phyloP scores from a whole-genome alignment of 2,797 vertebrate genomes.

The Dendrocincla tyrannina region DNA sequence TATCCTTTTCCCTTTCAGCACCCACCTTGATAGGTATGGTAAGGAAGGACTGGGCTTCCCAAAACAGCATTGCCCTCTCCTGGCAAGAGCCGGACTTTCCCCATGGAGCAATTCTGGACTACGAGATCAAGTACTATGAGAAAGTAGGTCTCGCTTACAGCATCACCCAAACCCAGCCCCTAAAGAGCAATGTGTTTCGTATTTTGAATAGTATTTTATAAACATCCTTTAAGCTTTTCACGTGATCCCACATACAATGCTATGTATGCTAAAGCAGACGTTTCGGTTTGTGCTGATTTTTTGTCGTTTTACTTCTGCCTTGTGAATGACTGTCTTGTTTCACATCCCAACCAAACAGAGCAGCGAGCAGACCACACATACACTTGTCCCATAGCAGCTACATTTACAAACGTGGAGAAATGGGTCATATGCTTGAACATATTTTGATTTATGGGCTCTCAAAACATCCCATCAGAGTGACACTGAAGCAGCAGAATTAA shows the following conservation, averaged over 20 bases:
- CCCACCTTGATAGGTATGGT: slow-evolving; percentile 88
- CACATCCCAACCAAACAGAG: neutral
- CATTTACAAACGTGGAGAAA: neutral
- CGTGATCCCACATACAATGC: neutral
- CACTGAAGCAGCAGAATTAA: neutral
- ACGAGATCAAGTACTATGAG: slow-evolving; percentile 98
- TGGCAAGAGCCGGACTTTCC: slow-evolving; percentile 92
- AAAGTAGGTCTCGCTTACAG: slow-evolving; percentile 85
- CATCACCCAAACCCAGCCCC: slow-evolving; percentile 47
- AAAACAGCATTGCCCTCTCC: slow-evolving; percentile 94
- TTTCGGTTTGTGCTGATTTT: slow-evolving; percentile 2
- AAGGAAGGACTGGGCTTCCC: slow-evolving; percentile 96
- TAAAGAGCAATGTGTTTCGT: neutral
- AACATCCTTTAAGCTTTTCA: neutral
- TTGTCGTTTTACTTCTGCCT: neutral
- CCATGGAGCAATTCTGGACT: slow-evolving; percentile 87
- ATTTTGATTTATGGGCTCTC: neutral
- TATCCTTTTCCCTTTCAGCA: slow-evolving; percentile 83
- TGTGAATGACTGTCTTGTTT: slow-evolving; percentile 37
- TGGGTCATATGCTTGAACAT: neutral
- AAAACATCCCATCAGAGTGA: neutral
- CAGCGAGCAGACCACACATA: neutral
- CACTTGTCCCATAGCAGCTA: neutral
- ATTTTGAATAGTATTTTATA: neutral
- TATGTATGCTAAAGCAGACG: neutral